Base-by-base conservation (phyloP, 2,113 vertebrate species). In the Nibea coibor region DNA sequence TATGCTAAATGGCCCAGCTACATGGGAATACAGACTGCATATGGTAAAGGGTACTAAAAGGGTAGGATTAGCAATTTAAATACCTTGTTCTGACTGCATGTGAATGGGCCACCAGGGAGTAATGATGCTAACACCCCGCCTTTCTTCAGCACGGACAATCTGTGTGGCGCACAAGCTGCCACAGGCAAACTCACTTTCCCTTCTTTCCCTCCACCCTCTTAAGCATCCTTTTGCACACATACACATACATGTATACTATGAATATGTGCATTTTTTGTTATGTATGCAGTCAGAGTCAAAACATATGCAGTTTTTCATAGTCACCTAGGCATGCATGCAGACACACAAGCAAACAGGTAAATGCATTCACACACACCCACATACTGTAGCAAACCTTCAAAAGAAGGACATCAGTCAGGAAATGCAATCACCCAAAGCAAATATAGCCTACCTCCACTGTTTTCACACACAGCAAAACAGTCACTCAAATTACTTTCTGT, bases 11-110 rank as follows among this genome's bases (percentile, higher is more conserved):
- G 86, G 73, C 64, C 68, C 2, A 28, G 50, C 71, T 80, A 58
- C 81, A 81, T 75, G 72, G 77, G 87, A 85, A 85, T 79, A 85
- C 67, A 78, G 84, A 53, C 72, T 48, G 26, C 75, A 71, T 86
- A 82, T 76, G 57, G 72, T 77, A 78, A 85, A 82, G 72, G 65
- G 20, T 75, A 84, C 26, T 80, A 84, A 83, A 92, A 92, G 71
- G 85, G 80, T 90, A 93, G 73, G 48, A 92, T 72, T 94, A 88
- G 89, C 82, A 91, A 88, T 93, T 92, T 87, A 90, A 95, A 92
- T 91, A 86, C 67, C 91, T 82, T 75, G 35, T 88, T 88, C 68
- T 48, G 78, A 65, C 87, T 43, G 79, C 80, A 75, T 85, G 70
- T 69, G 88, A 90, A 91, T 77, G 75, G 81, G 61, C 80, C 92